Evolutionary conservation across 2,797 vertebrate species (phyloP).

Genomic region (Acridotheres tristis): DNA sequence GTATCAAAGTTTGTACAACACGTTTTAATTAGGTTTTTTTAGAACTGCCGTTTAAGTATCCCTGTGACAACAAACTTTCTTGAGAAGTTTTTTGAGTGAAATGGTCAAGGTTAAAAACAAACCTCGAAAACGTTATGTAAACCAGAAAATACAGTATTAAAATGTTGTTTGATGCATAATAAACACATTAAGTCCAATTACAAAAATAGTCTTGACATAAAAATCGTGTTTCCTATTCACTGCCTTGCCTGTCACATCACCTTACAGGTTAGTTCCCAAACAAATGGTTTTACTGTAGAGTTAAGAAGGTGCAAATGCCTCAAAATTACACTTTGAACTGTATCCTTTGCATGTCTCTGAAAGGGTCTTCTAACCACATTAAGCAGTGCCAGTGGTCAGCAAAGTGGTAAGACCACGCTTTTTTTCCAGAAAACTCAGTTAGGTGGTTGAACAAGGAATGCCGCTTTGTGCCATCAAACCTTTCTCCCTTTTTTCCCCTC

Average conservation of each 20-base stretch:
- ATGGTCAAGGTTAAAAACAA: not conserved
- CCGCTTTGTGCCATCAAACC: conserved; percentile 59
- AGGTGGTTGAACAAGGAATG: conserved; percentile 47
- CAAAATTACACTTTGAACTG: not conserved
- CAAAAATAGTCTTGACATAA: not conserved
- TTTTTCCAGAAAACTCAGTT: not conserved
- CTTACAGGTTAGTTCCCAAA: not conserved
- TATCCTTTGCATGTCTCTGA: conserved; percentile 12
- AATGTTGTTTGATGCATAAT: not conserved
- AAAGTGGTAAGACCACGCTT: conserved; percentile 9
- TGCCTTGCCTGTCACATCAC: not conserved
- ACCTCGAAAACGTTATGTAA: rapidly evolving
- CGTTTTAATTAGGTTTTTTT: conserved; percentile 18
- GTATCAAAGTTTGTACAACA: conserved; percentile 12
- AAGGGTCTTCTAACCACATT: not conserved
- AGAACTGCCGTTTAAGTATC: not conserved
- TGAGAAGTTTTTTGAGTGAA: not conserved
- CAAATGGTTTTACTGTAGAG: not conserved
- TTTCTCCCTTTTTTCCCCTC: not conserved
- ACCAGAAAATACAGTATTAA: not conserved
- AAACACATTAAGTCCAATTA: not conserved
- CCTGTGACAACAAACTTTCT: not conserved
- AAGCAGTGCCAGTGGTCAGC: conserved; percentile 26
- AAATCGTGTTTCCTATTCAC: not conserved
- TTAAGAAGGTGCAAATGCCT: not conserved